Evolutionary conservation across 2,797 vertebrate species (phyloP), one percentile per base, ranked within the genome.

Genomic region (Leptoclinus maculatus): DNA sequence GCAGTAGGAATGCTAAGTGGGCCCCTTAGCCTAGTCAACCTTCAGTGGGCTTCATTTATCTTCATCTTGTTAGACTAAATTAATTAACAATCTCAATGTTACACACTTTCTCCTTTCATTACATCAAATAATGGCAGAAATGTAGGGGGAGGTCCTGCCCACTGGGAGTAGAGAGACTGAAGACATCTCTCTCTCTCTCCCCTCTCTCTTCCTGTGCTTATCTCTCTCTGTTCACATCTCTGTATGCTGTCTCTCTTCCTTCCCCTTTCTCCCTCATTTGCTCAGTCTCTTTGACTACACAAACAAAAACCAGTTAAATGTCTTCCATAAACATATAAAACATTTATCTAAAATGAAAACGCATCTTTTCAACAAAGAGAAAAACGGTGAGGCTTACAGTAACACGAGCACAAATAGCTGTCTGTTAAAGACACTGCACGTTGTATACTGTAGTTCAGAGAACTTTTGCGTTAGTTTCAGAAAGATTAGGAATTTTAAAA

Each of bases 1-100:
- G 89, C 83, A 92, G 85, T 78, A 91, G 88, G 96, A 96, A 95
- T 90, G 95, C 95, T 97, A 97, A 98, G 96, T 96, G 96, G 95
- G 95, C 95, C 93, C 93, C 95, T 96, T 96, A 96, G 94, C 94
- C 96, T 95, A 96, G 95, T 97, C 96, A 97, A 87, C 95, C 95
- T 96, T 95, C 95, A 95, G 94, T 95, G 96, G 96, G 95, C 96
- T 97, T 97, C 97, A 98, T 99, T 97, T 98, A 97, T 98, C 97
- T 99, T 98, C 97, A 98, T 98, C 97, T 97, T 97, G 96, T 98
- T 98, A 97, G 95, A 95, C 95, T 97, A 98, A 97, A 97, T 98
- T 97, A 99, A 99, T 98, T 98, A 99, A 97, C 97, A 97, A 97
- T 97, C 95, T 99, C 96, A 95, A 93, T 97, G 95, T 96, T 97